Evolutionary conservation across 2,888 invertebrate genomes (phyloP).

Genomic region (Adineta ricciae): DNA sequence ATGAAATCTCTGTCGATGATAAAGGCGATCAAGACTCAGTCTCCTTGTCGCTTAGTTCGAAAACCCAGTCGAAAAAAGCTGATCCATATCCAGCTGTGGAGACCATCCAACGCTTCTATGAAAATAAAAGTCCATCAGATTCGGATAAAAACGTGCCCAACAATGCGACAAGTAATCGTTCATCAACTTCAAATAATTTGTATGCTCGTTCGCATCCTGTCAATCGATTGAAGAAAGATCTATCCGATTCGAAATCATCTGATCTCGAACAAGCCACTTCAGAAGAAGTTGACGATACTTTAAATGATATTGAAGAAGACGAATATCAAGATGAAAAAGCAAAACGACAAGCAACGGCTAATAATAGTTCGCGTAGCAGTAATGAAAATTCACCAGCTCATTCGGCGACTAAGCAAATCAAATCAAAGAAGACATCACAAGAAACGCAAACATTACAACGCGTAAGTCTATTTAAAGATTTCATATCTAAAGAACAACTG

Average conservation of each 20-base stretch:
- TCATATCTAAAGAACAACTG: too few relatives aligned
- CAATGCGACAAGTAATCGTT: background rate
- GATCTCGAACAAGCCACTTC: background rate
- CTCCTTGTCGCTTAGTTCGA: background rate
- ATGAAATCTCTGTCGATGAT: background rate
- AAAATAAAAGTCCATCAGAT: background rate
- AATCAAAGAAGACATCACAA: background rate
- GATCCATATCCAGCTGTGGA: background rate
- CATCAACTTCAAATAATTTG: background rate
- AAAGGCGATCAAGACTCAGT: background rate
- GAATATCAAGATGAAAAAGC: background rate
- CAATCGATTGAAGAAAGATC: background rate
- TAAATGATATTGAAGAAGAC: conserved; percentile 3
- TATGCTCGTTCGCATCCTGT: background rate
- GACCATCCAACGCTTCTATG: background rate
- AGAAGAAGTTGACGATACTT: conserved; percentile 3
- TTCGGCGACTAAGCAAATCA: background rate
- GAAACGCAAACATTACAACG: conserved; percentile 2
- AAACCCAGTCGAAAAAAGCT: background rate
- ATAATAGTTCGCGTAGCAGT: conserved; percentile 4
- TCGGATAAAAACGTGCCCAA: background rate
- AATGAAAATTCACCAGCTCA: conserved; percentile 5
- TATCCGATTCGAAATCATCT: background rate
- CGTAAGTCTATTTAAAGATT: background rate
- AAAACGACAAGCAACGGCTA: background rate